Percentiles rank a stretch among this genome's conserved stretches.
Conservation (phyloP, 2,797 vertebrate species). For the Clarias fuscus region DNA sequence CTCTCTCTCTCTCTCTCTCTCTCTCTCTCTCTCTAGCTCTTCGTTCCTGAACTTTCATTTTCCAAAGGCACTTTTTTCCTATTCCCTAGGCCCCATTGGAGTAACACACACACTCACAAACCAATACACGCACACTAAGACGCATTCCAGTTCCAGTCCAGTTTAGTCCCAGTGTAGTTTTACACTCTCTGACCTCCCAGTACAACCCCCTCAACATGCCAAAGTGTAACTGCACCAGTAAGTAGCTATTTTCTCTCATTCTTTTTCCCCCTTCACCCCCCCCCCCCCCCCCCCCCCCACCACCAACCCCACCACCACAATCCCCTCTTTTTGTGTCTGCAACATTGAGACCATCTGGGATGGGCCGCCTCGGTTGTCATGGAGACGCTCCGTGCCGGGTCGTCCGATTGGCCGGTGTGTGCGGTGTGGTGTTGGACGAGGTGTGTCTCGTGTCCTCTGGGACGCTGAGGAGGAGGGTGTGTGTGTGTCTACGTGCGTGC, state of each 20-base stretch:
- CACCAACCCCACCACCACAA: neutral
- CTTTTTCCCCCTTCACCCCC: neutral
- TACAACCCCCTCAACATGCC: slow-evolving; percentile 12
- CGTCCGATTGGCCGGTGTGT: slow-evolving; percentile 53
- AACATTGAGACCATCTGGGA: slow-evolving; percentile 60
- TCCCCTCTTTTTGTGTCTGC: slow-evolving; percentile 56
- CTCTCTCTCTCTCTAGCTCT: neutral
- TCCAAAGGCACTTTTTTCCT: neutral
- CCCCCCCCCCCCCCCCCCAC: neutral
- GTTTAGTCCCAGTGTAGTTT: slow-evolving; percentile 18
- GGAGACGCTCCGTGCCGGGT: slow-evolving; percentile 49
- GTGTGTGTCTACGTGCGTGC: neutral
- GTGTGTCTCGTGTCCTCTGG: slow-evolving; percentile 53
- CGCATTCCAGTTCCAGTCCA: slow-evolving; percentile 7
- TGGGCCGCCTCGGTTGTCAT: slow-evolving; percentile 57
- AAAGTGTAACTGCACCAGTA: slow-evolving; percentile 38
- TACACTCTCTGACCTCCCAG: neutral
- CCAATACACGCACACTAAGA: slow-evolving; percentile 1
- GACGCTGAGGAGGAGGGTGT: slow-evolving; percentile 25
- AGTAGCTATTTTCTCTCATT: slow-evolving; percentile 16
- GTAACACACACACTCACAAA: slow-evolving; percentile 13
- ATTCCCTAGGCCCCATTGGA: neutral
- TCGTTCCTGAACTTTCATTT: neutral
- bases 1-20: neutral
- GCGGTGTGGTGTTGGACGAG: slow-evolving; percentile 53